These are phyloP conservation scores for Puffinus mauretanicus DNA, from an alignment of 2,113 vertebrate genomes.

Conservation along the genomic window DNA sequence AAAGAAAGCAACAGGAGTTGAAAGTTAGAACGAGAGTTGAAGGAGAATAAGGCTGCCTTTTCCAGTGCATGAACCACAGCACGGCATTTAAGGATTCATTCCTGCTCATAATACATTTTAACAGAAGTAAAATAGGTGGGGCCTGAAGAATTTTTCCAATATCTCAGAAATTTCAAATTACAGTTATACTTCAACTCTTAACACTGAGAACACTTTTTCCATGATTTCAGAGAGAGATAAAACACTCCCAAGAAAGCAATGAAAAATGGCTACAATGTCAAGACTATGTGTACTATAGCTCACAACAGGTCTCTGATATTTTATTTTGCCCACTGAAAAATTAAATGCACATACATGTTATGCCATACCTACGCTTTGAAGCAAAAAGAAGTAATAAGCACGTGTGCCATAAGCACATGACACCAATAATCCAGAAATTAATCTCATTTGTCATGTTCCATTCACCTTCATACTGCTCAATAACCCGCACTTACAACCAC, in stretches of 20 bases:
- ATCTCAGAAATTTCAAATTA: background rate
- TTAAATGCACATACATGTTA: background rate
- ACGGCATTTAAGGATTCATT: background rate
- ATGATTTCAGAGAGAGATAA: background rate
- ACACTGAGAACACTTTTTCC: background rate
- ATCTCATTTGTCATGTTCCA: background rate
- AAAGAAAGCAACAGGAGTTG: background rate
- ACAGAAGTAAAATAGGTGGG: background rate
- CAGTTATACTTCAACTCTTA: background rate
- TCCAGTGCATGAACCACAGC: background rate
- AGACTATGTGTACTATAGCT: accelerated
- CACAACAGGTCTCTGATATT: background rate
- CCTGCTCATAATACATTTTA: background rate
- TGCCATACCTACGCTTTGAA: accelerated
- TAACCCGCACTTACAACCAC: background rate
- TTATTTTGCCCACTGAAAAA: background rate
- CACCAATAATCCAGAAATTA: background rate
- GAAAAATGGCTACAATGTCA: background rate
- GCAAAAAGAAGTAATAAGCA: background rate
- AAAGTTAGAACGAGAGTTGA: background rate
- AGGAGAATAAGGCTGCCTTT: background rate
- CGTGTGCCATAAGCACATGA: background rate
- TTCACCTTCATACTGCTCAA: background rate
- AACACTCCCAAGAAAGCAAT: background rate
- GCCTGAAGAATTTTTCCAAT: background rate